Conservation (phyloP, 1,140 invertebrate species). For the Diorhabda elongata region DNA sequence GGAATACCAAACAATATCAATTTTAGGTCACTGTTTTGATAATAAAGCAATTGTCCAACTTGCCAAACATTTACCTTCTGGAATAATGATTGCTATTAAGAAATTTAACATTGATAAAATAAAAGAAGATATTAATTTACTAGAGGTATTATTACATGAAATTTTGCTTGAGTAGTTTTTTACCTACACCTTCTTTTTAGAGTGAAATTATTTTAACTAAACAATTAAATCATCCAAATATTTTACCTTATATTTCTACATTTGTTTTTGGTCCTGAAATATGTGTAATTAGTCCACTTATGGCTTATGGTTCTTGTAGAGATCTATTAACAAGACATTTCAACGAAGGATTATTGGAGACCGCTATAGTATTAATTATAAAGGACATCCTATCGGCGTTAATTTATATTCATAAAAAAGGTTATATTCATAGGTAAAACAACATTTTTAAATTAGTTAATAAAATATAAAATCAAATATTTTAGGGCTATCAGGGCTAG, state of each 20-base stretch:
- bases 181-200: constrained; percentile 37
- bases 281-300: constrained; percentile 74
- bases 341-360: constrained; percentile 71
- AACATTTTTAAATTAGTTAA: constrained; percentile 13
- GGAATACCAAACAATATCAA: constrained; percentile 57
- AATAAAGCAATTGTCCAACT: constrained; percentile 64
- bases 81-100: constrained; percentile 68
- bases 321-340: constrained; percentile 76
- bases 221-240: constrained; percentile 74
- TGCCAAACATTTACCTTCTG: constrained; percentile 62
- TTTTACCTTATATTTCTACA: constrained; percentile 66
- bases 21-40: constrained; percentile 64
- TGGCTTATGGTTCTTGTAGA: constrained; percentile 76
- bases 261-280: constrained; percentile 71
- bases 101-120: constrained; percentile 70
- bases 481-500: constrained; percentile 74
- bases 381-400: constrained; percentile 73
- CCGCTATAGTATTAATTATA: constrained; percentile 73
- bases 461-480: constrained; percentile 21
- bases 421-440: constrained; percentile 77
- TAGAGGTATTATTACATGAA: constrained; percentile 54
- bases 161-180: neutral
- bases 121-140: constrained; percentile 60
- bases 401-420: constrained; percentile 78
- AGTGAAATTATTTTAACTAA: constrained; percentile 72